Percentiles rank a stretch among this genome's conserved stretches.
Evolutionary conservation across 2,797 vertebrate species (phyloP).

Genomic region (Bradypodion pumilum): DNA sequence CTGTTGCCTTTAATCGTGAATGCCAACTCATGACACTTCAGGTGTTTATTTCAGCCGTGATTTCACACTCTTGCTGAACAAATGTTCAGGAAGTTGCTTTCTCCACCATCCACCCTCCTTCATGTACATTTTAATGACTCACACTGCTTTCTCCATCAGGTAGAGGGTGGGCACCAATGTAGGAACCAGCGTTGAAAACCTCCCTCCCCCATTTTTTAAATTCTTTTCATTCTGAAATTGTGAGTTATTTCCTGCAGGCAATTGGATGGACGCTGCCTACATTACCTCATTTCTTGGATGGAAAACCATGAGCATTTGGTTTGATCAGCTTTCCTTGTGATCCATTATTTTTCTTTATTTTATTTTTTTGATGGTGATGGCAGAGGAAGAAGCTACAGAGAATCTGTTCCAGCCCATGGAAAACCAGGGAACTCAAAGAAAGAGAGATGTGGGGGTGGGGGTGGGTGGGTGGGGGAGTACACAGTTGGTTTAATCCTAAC

Average conservation of each 20-base stretch:
- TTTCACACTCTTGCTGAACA: slow-evolving; percentile 61
- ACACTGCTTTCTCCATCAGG: slow-evolving; percentile 60
- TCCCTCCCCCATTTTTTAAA: slow-evolving; percentile 44
- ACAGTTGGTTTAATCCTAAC: not conserved
- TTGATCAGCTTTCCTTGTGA: slow-evolving; percentile 80
- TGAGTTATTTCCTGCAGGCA: slow-evolving; percentile 71
- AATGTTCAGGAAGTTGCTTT: slow-evolving; percentile 41
- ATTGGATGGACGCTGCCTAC: slow-evolving; percentile 72
- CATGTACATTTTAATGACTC: slow-evolving; percentile 55
- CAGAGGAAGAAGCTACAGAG: slow-evolving; percentile 52
- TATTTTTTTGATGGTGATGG: slow-evolving; percentile 14
- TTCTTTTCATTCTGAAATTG: slow-evolving; percentile 73
- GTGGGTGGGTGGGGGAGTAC: no score
- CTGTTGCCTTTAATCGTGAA: slow-evolving; percentile 40
- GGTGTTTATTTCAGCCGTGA: slow-evolving; percentile 62
- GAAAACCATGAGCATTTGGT: slow-evolving; percentile 78
- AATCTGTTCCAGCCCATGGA: slow-evolving; percentile 46
- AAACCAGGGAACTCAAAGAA: slow-evolving; percentile 27
- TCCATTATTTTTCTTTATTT: slow-evolving; percentile 70
- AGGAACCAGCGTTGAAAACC: slow-evolving; percentile 64
- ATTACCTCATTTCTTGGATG: slow-evolving; percentile 74
- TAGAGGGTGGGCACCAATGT: slow-evolving; percentile 60
- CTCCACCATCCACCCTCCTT: not conserved
- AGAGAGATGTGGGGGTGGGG: not conserved
- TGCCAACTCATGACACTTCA: slow-evolving; percentile 11